phyloP scores from a whole-genome alignment of 30 jellyfish, hydroid and myxozoan species.

The Catostylus mosaicus region DNA sequence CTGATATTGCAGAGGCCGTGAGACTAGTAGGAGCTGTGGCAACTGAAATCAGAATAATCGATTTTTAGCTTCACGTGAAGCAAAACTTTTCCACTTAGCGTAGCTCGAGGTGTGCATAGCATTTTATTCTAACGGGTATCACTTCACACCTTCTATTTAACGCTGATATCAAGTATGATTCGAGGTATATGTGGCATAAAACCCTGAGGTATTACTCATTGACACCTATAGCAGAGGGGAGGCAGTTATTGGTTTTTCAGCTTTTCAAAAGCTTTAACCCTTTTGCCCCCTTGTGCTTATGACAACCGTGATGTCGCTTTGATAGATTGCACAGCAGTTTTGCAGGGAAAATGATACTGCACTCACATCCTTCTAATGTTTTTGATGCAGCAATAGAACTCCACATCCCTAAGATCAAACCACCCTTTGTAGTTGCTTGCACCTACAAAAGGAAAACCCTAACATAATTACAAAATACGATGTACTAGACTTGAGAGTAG shows the following conservation, averaged over 20 bases:
- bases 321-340: no score
- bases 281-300: no score
- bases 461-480: not conserved
- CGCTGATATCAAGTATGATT: not conserved
- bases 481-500: no score
- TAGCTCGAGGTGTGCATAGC: not conserved
- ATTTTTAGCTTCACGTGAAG: not conserved
- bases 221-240: not conserved
- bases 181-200: not conserved
- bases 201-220: not conserved
- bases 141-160: not conserved
- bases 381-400: not conserved
- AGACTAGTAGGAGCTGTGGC: slow-evolving; percentile 49
- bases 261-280: no score
- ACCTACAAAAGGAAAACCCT: slow-evolving; percentile 2
- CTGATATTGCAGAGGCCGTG: slow-evolving; percentile 33
- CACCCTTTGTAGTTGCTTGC: slow-evolving; percentile 45
- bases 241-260: no score
- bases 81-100: not conserved
- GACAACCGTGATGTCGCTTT: no score
- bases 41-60: not conserved
- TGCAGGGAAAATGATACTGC: no score
- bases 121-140: no score
- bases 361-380: slow-evolving; percentile 42
- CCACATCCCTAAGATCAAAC: slow-evolving; percentile 30